These are phyloP conservation scores for Gallinago nigripennis DNA, from an alignment of 2,797 vertebrate genomes.

Conservation along the genomic window DNA sequence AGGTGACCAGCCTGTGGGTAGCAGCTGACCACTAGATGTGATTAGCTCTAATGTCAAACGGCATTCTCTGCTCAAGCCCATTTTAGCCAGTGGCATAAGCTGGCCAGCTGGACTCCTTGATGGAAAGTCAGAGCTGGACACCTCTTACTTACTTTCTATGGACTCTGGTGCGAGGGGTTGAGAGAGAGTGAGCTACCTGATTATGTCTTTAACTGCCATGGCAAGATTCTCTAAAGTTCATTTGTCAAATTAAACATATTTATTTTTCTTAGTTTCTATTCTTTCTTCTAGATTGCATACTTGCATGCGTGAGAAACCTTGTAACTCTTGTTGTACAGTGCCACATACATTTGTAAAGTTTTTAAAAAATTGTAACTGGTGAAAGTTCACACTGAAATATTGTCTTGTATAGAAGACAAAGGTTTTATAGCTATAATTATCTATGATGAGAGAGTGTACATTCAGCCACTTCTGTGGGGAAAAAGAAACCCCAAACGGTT, in stretches of 20 bases:
- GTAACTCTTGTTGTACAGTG: neutral
- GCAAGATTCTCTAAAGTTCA: neutral
- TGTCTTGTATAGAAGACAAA: neutral
- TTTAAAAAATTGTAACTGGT: neutral
- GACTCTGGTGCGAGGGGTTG: neutral
- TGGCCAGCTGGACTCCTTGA: neutral
- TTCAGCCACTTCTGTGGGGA: neutral
- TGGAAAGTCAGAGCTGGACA: neutral
- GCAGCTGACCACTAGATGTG: neutral
- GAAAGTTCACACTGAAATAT: neutral
- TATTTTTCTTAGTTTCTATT: neutral
- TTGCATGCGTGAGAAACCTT: neutral
- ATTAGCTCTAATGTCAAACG: neutral
- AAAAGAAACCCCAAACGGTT: neutral
- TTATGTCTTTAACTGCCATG: neutral
- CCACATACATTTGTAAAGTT: neutral
- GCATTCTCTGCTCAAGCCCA: neutral
- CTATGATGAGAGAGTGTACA: neutral
- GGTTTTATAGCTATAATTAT: neutral
- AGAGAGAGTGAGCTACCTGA: neutral
- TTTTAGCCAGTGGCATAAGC: neutral
- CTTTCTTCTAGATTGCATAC: neutral
- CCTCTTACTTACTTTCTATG: neutral
- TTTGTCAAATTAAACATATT: rapidly evolving
- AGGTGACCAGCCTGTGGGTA: neutral